These are phyloP conservation scores for Aleiodes leptofemur DNA, from an alignment of 2,888 invertebrate genomes.

Conservation along the genomic window DNA sequence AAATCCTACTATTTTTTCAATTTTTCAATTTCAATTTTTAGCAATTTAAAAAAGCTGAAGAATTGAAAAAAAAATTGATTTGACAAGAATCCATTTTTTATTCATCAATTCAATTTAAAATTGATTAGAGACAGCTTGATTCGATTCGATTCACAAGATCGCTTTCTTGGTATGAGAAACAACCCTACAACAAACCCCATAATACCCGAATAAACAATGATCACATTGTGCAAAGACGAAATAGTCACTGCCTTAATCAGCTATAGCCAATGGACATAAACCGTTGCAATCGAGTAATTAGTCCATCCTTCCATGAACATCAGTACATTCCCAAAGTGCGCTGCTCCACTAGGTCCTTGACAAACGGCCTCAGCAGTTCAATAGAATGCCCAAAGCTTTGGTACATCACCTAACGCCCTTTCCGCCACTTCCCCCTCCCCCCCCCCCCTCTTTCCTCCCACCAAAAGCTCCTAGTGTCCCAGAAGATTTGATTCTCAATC, in stretches of 20 bases:
- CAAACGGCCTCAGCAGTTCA: constrained; percentile 56
- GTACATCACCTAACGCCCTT: constrained; percentile 35
- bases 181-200: too few relatives aligned
- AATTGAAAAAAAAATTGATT: too few relatives aligned
- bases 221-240: too few relatives aligned
- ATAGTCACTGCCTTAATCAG: not conserved
- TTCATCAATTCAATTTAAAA: too few relatives aligned
- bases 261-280: constrained; percentile 19
- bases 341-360: constrained; percentile 60
- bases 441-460: not conserved
- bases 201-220: not conserved
- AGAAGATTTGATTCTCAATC: constrained; percentile 25
- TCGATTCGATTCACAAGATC: too few relatives aligned
- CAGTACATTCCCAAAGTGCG: constrained; percentile 31
- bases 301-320: constrained; percentile 59
- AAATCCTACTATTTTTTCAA: too few relatives aligned
- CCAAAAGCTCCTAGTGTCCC: not conserved
- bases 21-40: too few relatives aligned
- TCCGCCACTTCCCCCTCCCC: not conserved
- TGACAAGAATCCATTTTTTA: too few relatives aligned
- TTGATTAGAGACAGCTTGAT: too few relatives aligned
- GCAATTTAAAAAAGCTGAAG: too few relatives aligned
- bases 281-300: constrained; percentile 59
- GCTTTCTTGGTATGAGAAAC: too few relatives aligned
- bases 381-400: constrained; percentile 51